These are phyloP conservation scores for Nothoprocta pentlandii DNA, from an alignment of 2,113 vertebrate genomes.

Conservation along the genomic window DNA sequence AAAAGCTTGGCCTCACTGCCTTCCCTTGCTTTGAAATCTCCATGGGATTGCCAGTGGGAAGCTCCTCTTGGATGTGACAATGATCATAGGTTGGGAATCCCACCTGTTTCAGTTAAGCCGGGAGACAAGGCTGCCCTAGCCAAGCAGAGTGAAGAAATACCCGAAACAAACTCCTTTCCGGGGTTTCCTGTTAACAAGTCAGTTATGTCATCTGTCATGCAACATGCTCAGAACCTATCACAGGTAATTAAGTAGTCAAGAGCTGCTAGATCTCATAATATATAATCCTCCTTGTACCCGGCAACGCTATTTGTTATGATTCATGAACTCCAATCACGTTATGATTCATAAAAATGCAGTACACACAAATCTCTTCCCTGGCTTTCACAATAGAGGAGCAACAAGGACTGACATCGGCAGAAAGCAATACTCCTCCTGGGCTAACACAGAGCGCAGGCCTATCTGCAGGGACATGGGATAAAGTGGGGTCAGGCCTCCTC, in stretches of 20 bases:
- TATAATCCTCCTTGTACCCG: constrained; percentile 20
- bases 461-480: neutral
- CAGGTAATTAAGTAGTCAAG: neutral
- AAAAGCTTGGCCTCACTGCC: neutral
- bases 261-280: neutral
- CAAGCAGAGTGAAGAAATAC: neutral
- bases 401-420: neutral
- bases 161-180: neutral
- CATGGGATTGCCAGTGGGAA: neutral
- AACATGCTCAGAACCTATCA: neutral
- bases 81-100: neutral
- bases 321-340: neutral
- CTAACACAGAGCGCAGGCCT: neutral
- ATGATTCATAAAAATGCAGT: neutral
- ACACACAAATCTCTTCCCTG: neutral
- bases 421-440: neutral
- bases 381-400: neutral
- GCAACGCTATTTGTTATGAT: neutral
- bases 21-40: neutral
- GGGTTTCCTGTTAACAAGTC: constrained; percentile 31
- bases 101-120: rapidly evolving
- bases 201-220: neutral
- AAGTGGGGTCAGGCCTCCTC: neutral
- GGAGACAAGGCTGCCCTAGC: neutral
- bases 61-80: neutral